These are phyloP conservation scores for Danio tinwini DNA, from an alignment of 2,797 vertebrate species.

Conservation along the genomic window DNA sequence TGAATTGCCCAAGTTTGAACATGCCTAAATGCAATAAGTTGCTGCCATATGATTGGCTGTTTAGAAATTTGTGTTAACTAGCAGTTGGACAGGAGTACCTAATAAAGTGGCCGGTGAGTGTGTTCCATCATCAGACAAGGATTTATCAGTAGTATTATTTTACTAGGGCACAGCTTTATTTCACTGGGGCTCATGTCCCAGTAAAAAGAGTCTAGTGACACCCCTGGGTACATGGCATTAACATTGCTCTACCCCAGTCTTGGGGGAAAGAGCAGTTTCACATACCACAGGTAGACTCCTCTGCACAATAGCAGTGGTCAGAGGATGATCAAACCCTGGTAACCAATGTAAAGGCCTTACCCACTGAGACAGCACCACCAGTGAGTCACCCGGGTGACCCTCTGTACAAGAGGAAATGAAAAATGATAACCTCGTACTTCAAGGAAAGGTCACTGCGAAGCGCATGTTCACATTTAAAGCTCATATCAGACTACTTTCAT, in stretches of 20 bases:
- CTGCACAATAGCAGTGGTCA: constrained; percentile 12
- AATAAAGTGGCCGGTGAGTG: too few species aligned
- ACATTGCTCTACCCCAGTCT: not conserved
- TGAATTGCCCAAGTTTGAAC: too few species aligned
- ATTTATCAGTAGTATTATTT: not conserved
- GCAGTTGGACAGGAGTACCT: too few species aligned
- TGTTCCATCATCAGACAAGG: too few species aligned
- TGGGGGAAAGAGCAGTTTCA: not conserved
- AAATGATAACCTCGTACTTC: constrained; percentile 33
- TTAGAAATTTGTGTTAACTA: too few species aligned
- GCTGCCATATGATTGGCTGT: too few species aligned
- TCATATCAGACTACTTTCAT: constrained; percentile 11
- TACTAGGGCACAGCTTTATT: not conserved
- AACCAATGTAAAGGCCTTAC: constrained; percentile 18
- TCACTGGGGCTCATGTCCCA: not conserved
- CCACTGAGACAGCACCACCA: constrained; percentile 21
- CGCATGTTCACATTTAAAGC: constrained; percentile 21
- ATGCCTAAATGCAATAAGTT: too few species aligned
- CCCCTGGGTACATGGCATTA: constrained; percentile 9
- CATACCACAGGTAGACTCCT: not conserved
- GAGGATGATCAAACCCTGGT: not conserved
- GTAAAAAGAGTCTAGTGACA: not conserved
- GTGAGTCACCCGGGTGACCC: constrained; percentile 17
- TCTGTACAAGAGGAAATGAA: constrained; percentile 32
- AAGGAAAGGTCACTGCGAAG: constrained; percentile 26